These are phyloP conservation scores for Hypsibius dujardini DNA, from an alignment of 1,140 invertebrate species.

Conservation along the genomic window DNA sequence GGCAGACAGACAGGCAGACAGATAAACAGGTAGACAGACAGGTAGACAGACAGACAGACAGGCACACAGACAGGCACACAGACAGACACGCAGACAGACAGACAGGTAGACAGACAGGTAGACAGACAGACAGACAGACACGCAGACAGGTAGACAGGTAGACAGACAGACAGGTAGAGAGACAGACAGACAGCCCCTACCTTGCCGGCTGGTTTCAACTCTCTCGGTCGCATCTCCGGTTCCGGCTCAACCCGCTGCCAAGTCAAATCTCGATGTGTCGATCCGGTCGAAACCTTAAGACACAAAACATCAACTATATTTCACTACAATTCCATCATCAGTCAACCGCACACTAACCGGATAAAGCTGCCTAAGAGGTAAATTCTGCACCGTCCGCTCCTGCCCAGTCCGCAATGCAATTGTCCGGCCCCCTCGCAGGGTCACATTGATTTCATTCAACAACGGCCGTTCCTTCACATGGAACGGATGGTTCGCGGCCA, in stretches of 20 bases:
- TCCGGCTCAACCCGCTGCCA: constrained; percentile 24
- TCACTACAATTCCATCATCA: too few relatives aligned
- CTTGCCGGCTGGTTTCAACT: neutral
- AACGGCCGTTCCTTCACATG: constrained; percentile 21
- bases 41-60: too few relatives aligned
- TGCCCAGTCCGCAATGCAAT: neutral
- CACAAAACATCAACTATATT: too few relatives aligned
- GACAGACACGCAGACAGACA: too few relatives aligned
- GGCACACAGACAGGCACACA: too few relatives aligned
- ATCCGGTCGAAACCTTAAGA: constrained; percentile 12
- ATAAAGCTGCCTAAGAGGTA: constrained; percentile 17
- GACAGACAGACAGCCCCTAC: too few relatives aligned
- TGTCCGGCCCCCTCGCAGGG: neutral
- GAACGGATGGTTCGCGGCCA: constrained; percentile 19
- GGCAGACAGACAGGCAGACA: too few relatives aligned
- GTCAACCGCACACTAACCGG: neutral
- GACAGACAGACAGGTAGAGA: too few relatives aligned
- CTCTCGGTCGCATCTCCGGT: neutral
- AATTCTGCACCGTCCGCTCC: neutral
- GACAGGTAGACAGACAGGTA: too few relatives aligned
- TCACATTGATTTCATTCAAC: constrained; percentile 19
- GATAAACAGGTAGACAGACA: too few relatives aligned
- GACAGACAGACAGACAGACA: too few relatives aligned
- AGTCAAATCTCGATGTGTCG: constrained; percentile 18
- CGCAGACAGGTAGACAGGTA: too few relatives aligned